Percentiles rank a stretch among this genome's conserved stretches.
Conservation (phyloP, 2,888 invertebrate genomes). For the Lapara coniferarum region DNA sequence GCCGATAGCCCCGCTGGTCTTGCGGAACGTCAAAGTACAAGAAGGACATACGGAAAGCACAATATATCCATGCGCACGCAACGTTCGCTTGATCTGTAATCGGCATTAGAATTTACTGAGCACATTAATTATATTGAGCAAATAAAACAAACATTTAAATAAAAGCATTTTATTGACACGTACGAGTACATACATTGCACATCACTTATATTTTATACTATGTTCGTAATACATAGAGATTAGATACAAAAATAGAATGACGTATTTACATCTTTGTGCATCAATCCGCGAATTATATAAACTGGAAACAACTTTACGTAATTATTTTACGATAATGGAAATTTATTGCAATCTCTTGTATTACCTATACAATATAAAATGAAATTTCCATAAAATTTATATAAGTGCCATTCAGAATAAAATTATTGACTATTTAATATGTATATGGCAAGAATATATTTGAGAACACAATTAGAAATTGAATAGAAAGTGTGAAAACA, state of each 20-base stretch:
- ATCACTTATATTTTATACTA: constrained; percentile 31
- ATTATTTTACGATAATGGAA: background rate
- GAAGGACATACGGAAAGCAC: too few species aligned
- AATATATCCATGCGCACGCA: too few species aligned
- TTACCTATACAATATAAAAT: too few species aligned
- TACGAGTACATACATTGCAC: constrained; percentile 46
- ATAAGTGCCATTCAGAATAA: constrained; percentile 3
- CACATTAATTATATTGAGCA: background rate
- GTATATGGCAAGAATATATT: constrained; percentile 6
- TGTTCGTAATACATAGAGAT: constrained; percentile 32
- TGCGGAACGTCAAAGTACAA: too few species aligned
- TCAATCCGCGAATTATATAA: constrained; percentile 33
- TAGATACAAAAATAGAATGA: constrained; percentile 61
- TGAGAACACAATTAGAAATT: too few species aligned
- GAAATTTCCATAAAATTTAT: background rate
- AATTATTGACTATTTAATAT: background rate
- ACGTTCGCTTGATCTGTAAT: too few species aligned
- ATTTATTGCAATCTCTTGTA: background rate
- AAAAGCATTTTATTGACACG: constrained; percentile 61
- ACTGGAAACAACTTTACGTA: background rate
- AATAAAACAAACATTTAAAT: constrained; percentile 34
- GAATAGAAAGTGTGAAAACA: background rate
- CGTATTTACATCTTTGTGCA: constrained; percentile 59
- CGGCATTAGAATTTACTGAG: too few species aligned
- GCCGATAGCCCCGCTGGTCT: too few species aligned